phyloP scores from a whole-genome alignment of 2,797 vertebrate species.

The Pseudomugil tenellus region DNA sequence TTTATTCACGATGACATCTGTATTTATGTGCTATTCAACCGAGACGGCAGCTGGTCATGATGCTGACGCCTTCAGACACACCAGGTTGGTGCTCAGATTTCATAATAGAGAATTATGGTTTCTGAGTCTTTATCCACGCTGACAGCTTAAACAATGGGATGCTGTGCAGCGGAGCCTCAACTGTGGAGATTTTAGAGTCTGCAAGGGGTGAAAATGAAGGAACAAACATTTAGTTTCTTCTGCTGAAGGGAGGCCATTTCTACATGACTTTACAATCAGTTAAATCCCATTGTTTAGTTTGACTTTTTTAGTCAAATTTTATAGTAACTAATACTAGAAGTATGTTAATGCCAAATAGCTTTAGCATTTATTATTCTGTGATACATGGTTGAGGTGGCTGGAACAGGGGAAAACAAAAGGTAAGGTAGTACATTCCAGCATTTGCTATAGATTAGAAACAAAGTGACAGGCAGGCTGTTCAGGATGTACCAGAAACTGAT shows the following conservation, averaged over 20 bases:
- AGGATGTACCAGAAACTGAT: too few relatives aligned
- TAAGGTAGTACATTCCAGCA: too few relatives aligned
- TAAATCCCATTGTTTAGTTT: too few relatives aligned
- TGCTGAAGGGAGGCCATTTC: background rate
- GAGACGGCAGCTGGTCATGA: background rate
- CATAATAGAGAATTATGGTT: background rate
- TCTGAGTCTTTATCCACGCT: background rate
- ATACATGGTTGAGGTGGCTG: too few relatives aligned
- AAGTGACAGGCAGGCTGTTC: too few relatives aligned
- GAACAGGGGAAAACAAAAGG: too few relatives aligned
- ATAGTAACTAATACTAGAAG: too few relatives aligned
- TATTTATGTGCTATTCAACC: slow-evolving; percentile 1
- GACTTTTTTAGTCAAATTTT: background rate
- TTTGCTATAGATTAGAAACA: too few relatives aligned
- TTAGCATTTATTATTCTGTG: too few relatives aligned
- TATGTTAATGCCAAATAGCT: too few relatives aligned
- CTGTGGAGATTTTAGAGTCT: background rate
- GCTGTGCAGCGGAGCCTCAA: background rate
- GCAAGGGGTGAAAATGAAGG: background rate
- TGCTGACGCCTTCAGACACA: background rate
- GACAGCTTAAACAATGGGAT: slow-evolving; percentile 1
- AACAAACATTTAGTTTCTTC: background rate
- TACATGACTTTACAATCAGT: background rate
- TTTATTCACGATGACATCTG: slow-evolving; percentile 1
- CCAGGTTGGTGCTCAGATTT: background rate